A percentile compares a stretch with the other conserved stretches of the same genome.
phyloP scores from a whole-genome alignment of 2,888 invertebrate genomes.

The Plebejus anna region DNA sequence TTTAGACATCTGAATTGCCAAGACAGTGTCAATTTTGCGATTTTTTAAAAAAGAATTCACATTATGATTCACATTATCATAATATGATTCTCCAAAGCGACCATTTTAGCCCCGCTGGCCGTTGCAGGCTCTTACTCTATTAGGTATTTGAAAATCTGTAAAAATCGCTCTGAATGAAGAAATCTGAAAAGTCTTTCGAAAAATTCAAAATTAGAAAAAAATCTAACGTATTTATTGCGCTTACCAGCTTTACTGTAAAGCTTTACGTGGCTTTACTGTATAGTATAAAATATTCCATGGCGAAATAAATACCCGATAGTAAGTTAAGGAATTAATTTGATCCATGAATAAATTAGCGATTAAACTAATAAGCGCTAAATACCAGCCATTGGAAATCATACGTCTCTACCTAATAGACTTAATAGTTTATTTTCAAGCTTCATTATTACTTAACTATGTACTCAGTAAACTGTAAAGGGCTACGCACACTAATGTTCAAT shows the following conservation, averaged over 20 bases:
- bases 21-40: too few species aligned
- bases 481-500: not conserved
- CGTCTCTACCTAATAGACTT: constrained; percentile 5
- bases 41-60: too few species aligned
- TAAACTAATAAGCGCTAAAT: constrained; percentile 17
- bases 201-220: not conserved
- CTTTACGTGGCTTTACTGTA: too few species aligned
- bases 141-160: too few species aligned
- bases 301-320: not conserved
- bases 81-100: too few species aligned
- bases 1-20: too few species aligned
- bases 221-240: not conserved
- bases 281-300: not conserved
- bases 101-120: too few species aligned
- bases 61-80: too few species aligned
- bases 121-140: too few species aligned
- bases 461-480: not conserved
- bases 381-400: constrained; percentile 13
- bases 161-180: too few species aligned
- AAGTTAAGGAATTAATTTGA: constrained; percentile 17
- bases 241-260: not conserved
- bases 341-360: constrained; percentile 18
- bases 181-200: not conserved
- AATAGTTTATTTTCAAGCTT: constrained; percentile 16
- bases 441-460: constrained; percentile 13